Base-by-base conservation (phyloP, 2,113 vertebrate species). In the Ciconia maguari region DNA sequence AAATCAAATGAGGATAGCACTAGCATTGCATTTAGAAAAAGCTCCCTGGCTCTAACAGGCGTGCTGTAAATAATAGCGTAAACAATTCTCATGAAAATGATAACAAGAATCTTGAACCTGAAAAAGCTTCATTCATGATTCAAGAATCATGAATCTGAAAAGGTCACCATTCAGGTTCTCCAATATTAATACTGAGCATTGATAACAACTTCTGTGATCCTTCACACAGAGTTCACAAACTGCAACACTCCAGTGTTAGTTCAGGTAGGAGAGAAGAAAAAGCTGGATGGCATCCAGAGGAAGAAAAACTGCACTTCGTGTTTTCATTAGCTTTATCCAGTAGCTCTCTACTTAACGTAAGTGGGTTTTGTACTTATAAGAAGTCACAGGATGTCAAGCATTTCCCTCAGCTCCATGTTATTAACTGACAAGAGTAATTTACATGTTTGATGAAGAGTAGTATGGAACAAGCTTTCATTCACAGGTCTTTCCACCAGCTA, bases 351-450 rank as follows among this genome's bases (percentile, higher is more conserved):
- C 46, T 71, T 66, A 34, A 68, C 3, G 1, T 44, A 77, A 34
- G 18, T 34, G 20, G 16, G 5, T 65, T 93, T 83, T 76, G 19
- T 38, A 69, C 65, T 79, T 19, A 4, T 0, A 68, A 38, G 32
- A 62, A 90, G 25, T 60, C 57, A 86, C 46, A 84, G 54, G 38
- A 87, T 41, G 38, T 55, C 87, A 83, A 79, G 29, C 20, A 62
- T 46, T 38, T 87, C 71, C 48, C 72, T 66, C 48, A 76, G 38
- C 32, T 72, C 19, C 38, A 48, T 2, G 4, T 48, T 80, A 70
- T 66, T 86, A 89, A 81, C 64, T 69, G 65, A 79, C 55, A 87
- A 60, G 38, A 87, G 18, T 76, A 91, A 96, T 44, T 89, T 83
- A 87, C 29, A 70, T 2, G 1, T 55, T 82, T 92, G 76, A 81